Conservation (phyloP, 1,140 invertebrate genomes). For the Notospermus geniculatus region DNA sequence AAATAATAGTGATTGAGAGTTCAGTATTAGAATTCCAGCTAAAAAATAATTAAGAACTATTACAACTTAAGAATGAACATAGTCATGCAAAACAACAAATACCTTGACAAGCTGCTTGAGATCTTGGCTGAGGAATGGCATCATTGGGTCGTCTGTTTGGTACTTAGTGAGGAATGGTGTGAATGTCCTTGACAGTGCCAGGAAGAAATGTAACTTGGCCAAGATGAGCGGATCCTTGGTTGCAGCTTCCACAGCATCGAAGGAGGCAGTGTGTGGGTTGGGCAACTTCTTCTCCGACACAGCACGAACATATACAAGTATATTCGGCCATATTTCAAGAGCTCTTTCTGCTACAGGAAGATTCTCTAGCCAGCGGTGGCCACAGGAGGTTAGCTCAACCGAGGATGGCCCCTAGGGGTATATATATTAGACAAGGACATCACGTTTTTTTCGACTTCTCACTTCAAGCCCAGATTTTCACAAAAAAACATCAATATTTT, state of each 20-base stretch:
- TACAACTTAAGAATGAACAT: no score
- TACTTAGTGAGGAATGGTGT: background rate
- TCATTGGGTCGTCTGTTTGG: conserved; percentile 2
- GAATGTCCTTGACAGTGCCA: background rate
- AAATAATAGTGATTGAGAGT: no score
- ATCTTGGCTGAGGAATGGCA: background rate
- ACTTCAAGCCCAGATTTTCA: no score
- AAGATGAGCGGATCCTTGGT: background rate
- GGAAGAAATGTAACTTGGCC: conserved; percentile 8
- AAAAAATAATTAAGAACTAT: no score
- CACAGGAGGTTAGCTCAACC: no score
- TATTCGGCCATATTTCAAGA: background rate
- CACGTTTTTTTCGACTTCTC: no score
- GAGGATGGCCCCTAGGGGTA: no score
- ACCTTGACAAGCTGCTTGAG: no score
- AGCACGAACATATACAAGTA: background rate
- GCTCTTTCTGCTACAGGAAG: background rate
- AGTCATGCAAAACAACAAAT: no score
- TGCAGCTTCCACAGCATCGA: background rate
- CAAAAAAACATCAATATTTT: no score
- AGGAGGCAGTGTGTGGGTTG: background rate
- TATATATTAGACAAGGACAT: no score
- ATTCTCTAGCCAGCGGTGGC: conserved; percentile 8
- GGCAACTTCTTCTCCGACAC: conserved; percentile 1
- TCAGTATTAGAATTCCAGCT: no score